Conservation (phyloP, 2,113 vertebrate genomes). For the Colossoma macropomum region DNA sequence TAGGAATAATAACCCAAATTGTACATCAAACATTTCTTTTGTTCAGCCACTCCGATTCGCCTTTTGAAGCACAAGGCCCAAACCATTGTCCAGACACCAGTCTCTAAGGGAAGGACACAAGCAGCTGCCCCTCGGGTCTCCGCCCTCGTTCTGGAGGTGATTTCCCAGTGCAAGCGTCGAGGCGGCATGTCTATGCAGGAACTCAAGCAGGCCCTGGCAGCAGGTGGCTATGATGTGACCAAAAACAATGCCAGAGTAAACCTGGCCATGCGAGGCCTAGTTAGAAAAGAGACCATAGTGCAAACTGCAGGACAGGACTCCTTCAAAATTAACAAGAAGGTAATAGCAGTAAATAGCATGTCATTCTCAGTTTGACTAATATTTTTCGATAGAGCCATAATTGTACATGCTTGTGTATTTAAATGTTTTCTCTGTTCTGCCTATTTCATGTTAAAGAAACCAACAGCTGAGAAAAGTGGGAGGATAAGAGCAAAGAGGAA, state of each 20-base stretch:
- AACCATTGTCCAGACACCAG: not conserved
- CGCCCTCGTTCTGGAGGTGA: conserved; percentile 76
- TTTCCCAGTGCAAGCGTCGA: conserved; percentile 77
- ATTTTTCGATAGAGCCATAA: not conserved
- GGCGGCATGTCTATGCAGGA: conserved; percentile 58
- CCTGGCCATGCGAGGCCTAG: conserved; percentile 29
- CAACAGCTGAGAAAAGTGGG: not conserved
- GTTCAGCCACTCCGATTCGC: conserved; percentile 15
- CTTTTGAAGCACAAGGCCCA: conserved; percentile 35
- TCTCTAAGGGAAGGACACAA: not conserved
- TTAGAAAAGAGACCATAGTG: conserved; percentile 26
- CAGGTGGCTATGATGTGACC: conserved; percentile 76
- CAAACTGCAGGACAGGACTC: conserved; percentile 25
- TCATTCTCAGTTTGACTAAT: not conserved
- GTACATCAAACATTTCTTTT: not conserved
- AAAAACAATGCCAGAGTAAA: conserved; percentile 67
- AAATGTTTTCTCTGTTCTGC: not conserved
- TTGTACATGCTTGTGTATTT: not conserved
- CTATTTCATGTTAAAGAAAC: conserved; percentile 11
- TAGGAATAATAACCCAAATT: not conserved
- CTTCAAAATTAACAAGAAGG: conserved; percentile 33
- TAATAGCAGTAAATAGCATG: not conserved
- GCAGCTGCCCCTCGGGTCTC: conserved; percentile 70
- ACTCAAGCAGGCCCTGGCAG: conserved; percentile 72
- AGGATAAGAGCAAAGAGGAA: not conserved